Evolutionary conservation across 2,888 invertebrate genomes (phyloP), one percentile per base, ranked within the genome.

Genomic region (Tetragonula carbonaria): DNA sequence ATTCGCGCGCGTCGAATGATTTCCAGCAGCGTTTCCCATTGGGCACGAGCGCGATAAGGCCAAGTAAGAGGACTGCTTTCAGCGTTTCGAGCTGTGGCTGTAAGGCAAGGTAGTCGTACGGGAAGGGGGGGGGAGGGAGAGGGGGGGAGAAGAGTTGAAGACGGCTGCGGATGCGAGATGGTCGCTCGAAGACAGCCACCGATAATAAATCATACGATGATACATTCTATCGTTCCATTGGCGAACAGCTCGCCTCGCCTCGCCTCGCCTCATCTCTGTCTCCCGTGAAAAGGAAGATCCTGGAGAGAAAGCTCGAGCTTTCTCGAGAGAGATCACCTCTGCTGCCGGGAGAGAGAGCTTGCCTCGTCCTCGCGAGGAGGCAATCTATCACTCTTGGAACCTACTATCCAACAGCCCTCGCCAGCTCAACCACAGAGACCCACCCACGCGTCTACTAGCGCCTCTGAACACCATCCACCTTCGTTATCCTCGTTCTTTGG

Each of bases 151-250:
- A 45, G 8, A 45, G 83, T 67, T 72, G 77, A 65, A 75, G 76
- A 79, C 80, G 86, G 86, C 87, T 87, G 86, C 83, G 87, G 86
- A 87, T 86, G 87, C 86, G 88, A 87, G 86, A 88, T 86, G 88
- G 90, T 86, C 84, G 89, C 87, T 86, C 88, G 90, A 88, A 90
- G 91, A 91, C 91, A 91, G 91, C 90, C 85, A 87, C 88, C 90
- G 91, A 93, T 93, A 93, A 93, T 93, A 93, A 93, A 93, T 93
- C 93, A 93, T 93, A 89, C 90, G 93, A 93, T 93, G 93, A 93
- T 93, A 93, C 93, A 92, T 93, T 92, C 91, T 92, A 93, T 92
- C 92, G 91, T 91, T 90, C 91, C 89, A 91, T 90, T 90, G 90
- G 86, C 80, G 84, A 78, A 87, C 87, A 86, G 45, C 45, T 45